These are phyloP conservation scores for Anguilla japonica DNA, from an alignment of 2,113 vertebrate genomes.

Conservation along the genomic window DNA sequence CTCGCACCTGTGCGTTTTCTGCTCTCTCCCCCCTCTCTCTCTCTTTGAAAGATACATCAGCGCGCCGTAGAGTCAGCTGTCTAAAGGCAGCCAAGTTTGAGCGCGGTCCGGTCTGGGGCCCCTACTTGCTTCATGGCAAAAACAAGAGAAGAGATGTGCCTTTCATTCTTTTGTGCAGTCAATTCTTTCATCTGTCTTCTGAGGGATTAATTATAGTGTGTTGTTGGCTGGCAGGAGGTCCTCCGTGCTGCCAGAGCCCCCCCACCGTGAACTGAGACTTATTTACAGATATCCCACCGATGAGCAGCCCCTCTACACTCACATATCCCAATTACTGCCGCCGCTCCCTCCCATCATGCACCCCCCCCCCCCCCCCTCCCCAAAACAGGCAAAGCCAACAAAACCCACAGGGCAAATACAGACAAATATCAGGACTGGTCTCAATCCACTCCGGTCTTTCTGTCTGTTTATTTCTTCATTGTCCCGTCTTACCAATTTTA, in stretches of 20 bases:
- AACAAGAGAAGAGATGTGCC: not conserved
- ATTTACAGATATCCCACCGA: constrained; percentile 36
- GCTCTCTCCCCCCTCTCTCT: not conserved
- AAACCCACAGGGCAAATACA: constrained; percentile 4
- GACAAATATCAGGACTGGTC: not conserved
- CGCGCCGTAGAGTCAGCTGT: not conserved
- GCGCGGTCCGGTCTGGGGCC: not conserved
- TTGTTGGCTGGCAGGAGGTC: constrained; percentile 27
- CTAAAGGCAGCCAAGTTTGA: constrained; percentile 1
- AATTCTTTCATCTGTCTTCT: constrained; percentile 43
- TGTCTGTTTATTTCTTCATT: not conserved
- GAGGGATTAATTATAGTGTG: constrained; percentile 51
- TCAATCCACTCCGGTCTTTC: not conserved
- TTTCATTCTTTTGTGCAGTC: constrained; percentile 34
- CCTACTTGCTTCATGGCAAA: not conserved
- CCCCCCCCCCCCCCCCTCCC: not conserved
- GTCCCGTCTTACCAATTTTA: not conserved
- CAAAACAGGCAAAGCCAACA: not conserved
- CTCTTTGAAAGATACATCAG: constrained; percentile 30
- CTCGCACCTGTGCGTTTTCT: not conserved
- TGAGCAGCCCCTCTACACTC: not conserved
- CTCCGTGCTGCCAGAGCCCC: constrained; percentile 6
- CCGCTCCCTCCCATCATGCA: not conserved
- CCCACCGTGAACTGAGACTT: constrained; percentile 35
- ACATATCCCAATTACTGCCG: constrained; percentile 9